phyloP scores from a whole-genome alignment of 1,140 invertebrate genomes.

The Conus ventricosus region DNA sequence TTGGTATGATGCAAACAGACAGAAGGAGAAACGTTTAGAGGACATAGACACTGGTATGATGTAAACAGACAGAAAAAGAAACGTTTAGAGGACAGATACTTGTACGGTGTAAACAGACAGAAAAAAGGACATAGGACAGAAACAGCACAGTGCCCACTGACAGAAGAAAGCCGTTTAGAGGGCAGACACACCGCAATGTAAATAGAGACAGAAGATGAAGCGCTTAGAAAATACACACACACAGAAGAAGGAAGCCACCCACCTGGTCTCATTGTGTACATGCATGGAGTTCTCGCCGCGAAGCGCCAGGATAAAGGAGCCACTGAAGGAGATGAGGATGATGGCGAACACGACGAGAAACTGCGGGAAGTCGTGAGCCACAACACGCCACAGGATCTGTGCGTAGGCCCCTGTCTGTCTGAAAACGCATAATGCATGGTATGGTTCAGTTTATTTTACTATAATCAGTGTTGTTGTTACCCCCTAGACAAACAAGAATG shows the following conservation, averaged over 20 bases:
- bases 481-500: neutral
- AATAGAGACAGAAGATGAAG: neutral
- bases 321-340: slow-evolving; percentile 61
- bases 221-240: too few species aligned
- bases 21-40: too few species aligned
- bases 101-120: too few species aligned
- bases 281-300: slow-evolving; percentile 57
- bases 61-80: too few species aligned
- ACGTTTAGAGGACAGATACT: too few species aligned
- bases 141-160: too few species aligned
- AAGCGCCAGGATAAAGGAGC: slow-evolving; percentile 57
- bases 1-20: too few species aligned
- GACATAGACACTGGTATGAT: too few species aligned
- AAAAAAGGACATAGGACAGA: too few species aligned
- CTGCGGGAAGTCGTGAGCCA: slow-evolving; percentile 61
- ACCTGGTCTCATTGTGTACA: slow-evolving; percentile 52
- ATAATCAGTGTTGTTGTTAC: too few species aligned
- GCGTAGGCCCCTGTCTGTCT: slow-evolving; percentile 66
- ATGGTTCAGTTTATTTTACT: neutral
- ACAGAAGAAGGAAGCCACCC: neutral
- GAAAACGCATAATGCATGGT: neutral
- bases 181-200: neutral
- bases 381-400: slow-evolving; percentile 63
- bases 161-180: too few species aligned
- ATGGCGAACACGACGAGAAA: slow-evolving; percentile 60